These are phyloP conservation scores for Lasioglossum villosulum DNA, from an alignment of 2,888 invertebrate genomes.

Conservation along the genomic window DNA sequence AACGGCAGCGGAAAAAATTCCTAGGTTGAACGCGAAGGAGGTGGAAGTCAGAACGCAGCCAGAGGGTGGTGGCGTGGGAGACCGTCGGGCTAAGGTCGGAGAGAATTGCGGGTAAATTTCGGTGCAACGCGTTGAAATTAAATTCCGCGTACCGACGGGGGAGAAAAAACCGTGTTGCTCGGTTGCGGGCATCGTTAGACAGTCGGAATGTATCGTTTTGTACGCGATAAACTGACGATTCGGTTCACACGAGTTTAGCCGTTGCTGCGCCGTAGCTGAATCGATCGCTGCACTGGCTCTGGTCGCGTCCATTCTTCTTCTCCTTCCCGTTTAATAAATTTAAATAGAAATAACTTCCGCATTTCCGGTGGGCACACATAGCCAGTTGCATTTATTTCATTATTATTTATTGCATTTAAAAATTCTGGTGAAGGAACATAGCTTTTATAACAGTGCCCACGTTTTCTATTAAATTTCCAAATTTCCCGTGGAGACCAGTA, in stretches of 20 bases:
- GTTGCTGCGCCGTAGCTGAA: not conserved
- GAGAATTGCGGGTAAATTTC: slow-evolving; percentile 64
- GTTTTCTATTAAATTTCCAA: too few relatives aligned
- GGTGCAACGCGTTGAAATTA: slow-evolving; percentile 56
- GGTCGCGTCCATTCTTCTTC: not conserved
- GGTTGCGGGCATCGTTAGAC: slow-evolving; percentile 44
- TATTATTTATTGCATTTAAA: too few relatives aligned
- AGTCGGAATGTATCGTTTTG: slow-evolving; percentile 51
- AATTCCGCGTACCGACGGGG: slow-evolving; percentile 54
- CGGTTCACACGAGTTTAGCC: slow-evolving; percentile 1
- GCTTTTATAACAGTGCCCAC: too few relatives aligned
- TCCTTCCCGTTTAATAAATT: not conserved
- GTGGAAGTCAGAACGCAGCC: slow-evolving; percentile 44
- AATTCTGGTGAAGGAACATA: too few relatives aligned
- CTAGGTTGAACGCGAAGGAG: slow-evolving; percentile 68
- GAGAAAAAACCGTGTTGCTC: slow-evolving; percentile 38
- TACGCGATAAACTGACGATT: slow-evolving; percentile 56
- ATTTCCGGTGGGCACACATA: too few relatives aligned
- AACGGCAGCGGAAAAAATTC: slow-evolving; percentile 58
- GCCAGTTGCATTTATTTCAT: too few relatives aligned
- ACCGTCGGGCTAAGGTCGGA: not conserved
- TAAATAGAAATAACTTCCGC: too few relatives aligned
- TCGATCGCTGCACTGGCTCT: not conserved
- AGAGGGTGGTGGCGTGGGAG: not conserved
- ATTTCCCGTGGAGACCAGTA: too few relatives aligned